Percentiles rank a stretch among this genome's conserved stretches.
Conservation (phyloP, 2,797 vertebrate genomes). For the Knipowitschia caucasica region DNA sequence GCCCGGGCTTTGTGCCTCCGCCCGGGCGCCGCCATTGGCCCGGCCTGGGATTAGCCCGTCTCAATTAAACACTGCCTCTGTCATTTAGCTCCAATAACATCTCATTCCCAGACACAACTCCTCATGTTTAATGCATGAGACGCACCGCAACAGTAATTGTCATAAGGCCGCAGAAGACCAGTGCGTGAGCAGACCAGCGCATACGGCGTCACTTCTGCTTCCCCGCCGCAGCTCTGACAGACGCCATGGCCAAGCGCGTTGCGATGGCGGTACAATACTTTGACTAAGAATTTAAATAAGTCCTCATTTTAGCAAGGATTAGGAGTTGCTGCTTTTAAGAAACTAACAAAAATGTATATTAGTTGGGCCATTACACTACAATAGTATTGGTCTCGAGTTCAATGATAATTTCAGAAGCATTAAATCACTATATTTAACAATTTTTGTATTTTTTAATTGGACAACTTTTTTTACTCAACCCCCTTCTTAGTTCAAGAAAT, state of each 20-base stretch:
- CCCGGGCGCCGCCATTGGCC: constrained; percentile 83
- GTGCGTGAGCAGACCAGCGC: constrained; percentile 38
- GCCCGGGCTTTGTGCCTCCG: constrained; percentile 91
- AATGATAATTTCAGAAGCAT: too few relatives aligned
- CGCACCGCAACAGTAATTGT: constrained; percentile 96
- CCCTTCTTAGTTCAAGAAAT: too few relatives aligned
- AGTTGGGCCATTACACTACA: too few relatives aligned
- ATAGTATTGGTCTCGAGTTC: too few relatives aligned
- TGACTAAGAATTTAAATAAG: not conserved
- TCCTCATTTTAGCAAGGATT: not conserved
- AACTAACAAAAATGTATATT: too few relatives aligned
- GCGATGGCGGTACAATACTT: not conserved
- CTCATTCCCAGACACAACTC: constrained; percentile 99
- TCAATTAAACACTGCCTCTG: constrained; percentile 99
- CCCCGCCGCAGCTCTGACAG: constrained; percentile 22
- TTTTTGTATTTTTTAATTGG: too few relatives aligned
- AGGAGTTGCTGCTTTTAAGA: not conserved
- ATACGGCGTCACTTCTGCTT: constrained; percentile 87
- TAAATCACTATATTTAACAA: too few relatives aligned
- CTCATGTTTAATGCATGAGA: constrained; percentile 99
- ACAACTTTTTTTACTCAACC: too few relatives aligned
- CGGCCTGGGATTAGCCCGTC: constrained; percentile 97
- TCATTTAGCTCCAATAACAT: constrained; percentile 99
- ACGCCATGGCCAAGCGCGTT: not conserved
- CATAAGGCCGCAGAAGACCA: constrained; percentile 95